phyloP scores from a whole-genome alignment of 2,797 vertebrate genomes.

The Malurus splendens region DNA sequence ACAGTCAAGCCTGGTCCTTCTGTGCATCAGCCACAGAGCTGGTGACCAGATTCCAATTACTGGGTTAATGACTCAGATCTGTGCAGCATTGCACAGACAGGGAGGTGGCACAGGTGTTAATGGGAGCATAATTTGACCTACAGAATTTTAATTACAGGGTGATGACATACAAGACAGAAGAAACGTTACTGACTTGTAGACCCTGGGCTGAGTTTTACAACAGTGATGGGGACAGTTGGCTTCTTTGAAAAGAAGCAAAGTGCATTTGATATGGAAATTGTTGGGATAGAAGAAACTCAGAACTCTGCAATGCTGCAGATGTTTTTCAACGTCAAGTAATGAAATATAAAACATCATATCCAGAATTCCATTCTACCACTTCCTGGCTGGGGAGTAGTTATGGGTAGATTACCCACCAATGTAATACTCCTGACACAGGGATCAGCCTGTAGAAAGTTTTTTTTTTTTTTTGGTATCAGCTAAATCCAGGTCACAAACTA shows the following conservation, averaged over 20 bases:
- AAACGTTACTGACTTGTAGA: background rate
- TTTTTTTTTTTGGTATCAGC: background rate
- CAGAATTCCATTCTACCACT: background rate
- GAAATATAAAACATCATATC: background rate
- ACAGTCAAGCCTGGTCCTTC: background rate
- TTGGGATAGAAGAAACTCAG: background rate
- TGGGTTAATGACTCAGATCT: background rate
- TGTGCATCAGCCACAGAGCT: background rate
- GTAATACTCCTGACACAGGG: background rate
- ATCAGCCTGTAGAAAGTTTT: background rate
- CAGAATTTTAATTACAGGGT: constrained; percentile 5
- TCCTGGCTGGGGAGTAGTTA: background rate
- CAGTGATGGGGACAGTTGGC: background rate
- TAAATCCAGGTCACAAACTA: background rate
- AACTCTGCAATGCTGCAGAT: background rate
- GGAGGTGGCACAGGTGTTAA: background rate
- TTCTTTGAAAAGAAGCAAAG: background rate
- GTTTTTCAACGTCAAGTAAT: background rate
- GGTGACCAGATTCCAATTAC: background rate
- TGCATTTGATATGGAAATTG: background rate
- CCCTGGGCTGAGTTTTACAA: background rate
- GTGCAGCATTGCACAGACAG: background rate
- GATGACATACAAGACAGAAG: background rate
- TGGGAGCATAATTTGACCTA: background rate
- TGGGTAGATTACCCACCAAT: background rate